These are phyloP conservation scores for Petrophora chlorosata DNA, from an alignment of 2,888 invertebrate genomes.

Conservation along the genomic window DNA sequence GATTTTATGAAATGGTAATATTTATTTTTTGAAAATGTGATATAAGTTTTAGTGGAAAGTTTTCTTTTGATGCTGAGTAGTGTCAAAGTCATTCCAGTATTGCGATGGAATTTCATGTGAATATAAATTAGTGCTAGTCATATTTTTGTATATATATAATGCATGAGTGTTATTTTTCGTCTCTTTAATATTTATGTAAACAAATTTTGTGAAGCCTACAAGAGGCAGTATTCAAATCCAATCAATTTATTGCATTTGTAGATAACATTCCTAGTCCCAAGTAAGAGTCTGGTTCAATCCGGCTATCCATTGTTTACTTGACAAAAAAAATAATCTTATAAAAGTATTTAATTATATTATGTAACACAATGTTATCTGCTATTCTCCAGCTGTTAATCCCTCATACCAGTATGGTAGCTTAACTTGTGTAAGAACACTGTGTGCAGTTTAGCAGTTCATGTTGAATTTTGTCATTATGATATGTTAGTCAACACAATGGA, in stretches of 20 bases:
- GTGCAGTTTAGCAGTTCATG: slow-evolving; percentile 1
- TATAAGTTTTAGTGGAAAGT: slow-evolving; percentile 26
- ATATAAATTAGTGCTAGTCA: slow-evolving; percentile 59
- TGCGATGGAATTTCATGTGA: slow-evolving; percentile 47
- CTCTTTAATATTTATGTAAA: slow-evolving; percentile 17
- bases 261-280: slow-evolving; percentile 61
- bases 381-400: too few species aligned
- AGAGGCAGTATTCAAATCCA: slow-evolving; percentile 2
- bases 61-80: slow-evolving; percentile 16
- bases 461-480: not conserved
- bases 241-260: slow-evolving; percentile 48
- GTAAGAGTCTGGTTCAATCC: slow-evolving; percentile 22
- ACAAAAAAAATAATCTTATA: not conserved
- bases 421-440: not conserved
- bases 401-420: not conserved
- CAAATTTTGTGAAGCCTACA: slow-evolving; percentile 22
- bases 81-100: slow-evolving; percentile 30
- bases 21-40: slow-evolving; percentile 31
- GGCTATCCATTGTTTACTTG: not conserved
- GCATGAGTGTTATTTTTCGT: slow-evolving; percentile 35
- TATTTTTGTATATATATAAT: slow-evolving; percentile 54
- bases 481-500: not conserved
- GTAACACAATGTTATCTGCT: too few species aligned
- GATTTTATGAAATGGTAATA: slow-evolving; percentile 3
- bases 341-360: too few species aligned